A percentile compares a stretch with the other conserved stretches of the same genome.
phyloP scores from a whole-genome alignment of 2,113 vertebrate species.

The Dicentrarchus labrax region DNA sequence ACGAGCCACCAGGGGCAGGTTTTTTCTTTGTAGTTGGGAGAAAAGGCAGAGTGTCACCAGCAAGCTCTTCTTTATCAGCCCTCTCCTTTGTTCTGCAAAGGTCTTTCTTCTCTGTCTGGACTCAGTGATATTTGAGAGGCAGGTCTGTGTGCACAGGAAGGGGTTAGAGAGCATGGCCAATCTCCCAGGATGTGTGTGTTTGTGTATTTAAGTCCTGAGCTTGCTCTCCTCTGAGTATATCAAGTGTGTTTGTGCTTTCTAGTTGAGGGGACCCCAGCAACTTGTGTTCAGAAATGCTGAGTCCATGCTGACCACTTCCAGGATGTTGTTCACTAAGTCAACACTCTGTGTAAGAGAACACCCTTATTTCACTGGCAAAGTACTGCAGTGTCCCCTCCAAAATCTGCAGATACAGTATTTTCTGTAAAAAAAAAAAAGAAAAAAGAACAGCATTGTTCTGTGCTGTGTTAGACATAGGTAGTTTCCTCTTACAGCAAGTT shows the following conservation, averaged over 20 bases:
- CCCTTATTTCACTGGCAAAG: constrained; percentile 65
- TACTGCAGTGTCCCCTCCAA: constrained; percentile 55
- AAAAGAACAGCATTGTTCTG: constrained; percentile 58
- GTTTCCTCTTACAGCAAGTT: constrained; percentile 71
- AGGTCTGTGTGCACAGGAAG: constrained; percentile 50
- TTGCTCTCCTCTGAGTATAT: constrained; percentile 36
- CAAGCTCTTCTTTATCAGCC: constrained; percentile 69
- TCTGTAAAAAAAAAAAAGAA: constrained; percentile 17
- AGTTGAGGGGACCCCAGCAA: constrained; percentile 32
- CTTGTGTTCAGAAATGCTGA: constrained; percentile 56
- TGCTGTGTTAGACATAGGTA: constrained; percentile 61
- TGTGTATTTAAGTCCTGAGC: constrained; percentile 50
- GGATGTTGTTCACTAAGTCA: constrained; percentile 60
- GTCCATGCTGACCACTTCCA: constrained; percentile 72
- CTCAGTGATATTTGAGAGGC: constrained; percentile 80
- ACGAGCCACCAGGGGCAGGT: constrained; percentile 41
- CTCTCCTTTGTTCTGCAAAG: constrained; percentile 78
- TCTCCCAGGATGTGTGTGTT: constrained; percentile 52
- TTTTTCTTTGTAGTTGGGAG: constrained; percentile 61
- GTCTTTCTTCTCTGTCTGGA: constrained; percentile 73
- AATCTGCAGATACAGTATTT: constrained; percentile 74
- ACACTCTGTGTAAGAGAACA: constrained; percentile 68
- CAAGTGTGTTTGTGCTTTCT: constrained; percentile 25
- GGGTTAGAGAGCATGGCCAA: constrained; percentile 64
- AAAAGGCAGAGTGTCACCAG: constrained; percentile 61